Conservation (phyloP, 2,113 vertebrate genomes). For the Gymnarchus niloticus region DNA sequence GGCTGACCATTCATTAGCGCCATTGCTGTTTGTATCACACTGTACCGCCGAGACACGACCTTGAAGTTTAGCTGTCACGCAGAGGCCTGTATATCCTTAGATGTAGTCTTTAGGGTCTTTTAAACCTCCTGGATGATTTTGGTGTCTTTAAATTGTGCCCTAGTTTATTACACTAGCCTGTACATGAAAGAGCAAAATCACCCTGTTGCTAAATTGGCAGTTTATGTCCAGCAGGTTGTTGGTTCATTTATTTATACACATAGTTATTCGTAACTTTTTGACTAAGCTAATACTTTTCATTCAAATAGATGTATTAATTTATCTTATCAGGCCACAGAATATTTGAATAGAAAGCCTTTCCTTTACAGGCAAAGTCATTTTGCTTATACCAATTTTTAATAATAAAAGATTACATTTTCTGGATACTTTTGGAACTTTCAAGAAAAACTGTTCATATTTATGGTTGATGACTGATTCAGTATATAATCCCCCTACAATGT, state of each 20-base stretch:
- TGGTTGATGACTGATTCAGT: background rate
- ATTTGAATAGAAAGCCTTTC: background rate
- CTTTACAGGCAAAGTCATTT: background rate
- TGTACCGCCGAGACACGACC: background rate
- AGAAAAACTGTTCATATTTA: background rate
- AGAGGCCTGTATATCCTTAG: no score
- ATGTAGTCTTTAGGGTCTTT: no score
- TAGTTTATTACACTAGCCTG: background rate
- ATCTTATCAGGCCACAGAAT: background rate
- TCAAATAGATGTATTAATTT: background rate
- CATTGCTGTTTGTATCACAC: background rate
- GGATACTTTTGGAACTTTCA: background rate
- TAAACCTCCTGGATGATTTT: no score
- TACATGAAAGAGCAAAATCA: background rate
- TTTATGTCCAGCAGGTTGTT: background rate
- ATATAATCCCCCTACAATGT: background rate
- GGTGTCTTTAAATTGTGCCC: no score
- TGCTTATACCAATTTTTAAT: background rate
- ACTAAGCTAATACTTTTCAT: background rate
- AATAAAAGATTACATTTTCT: background rate
- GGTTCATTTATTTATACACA: background rate
- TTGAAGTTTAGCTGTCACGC: no score
- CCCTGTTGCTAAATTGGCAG: no score
- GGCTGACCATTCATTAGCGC: background rate
- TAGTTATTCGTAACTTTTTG: background rate